Percentiles rank a stretch among this genome's conserved stretches.
Conservation (phyloP, 2,113 vertebrate species). For the Gopherus evgoodei region DNA sequence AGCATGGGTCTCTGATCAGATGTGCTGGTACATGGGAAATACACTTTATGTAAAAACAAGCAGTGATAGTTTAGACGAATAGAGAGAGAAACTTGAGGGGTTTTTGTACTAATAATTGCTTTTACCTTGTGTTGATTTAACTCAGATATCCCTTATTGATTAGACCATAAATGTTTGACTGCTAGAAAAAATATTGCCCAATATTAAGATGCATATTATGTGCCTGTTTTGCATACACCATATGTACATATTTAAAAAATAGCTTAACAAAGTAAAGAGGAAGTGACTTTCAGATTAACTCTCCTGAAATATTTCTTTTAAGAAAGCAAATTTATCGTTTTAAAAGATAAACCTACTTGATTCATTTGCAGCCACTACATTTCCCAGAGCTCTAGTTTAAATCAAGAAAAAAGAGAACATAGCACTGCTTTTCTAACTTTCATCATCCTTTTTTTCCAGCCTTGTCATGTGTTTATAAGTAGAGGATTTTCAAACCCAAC, state of each 20-base stretch:
- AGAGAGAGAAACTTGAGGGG: slow-evolving; percentile 57
- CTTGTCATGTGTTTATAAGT: background rate
- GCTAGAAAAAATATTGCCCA: slow-evolving; percentile 65
- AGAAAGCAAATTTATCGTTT: slow-evolving; percentile 11
- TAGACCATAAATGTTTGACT: slow-evolving; percentile 76
- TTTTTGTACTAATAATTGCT: slow-evolving; percentile 66
- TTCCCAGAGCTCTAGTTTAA: background rate
- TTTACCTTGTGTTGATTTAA: slow-evolving; percentile 76
- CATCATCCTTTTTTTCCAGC: background rate
- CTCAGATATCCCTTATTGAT: slow-evolving; percentile 77
- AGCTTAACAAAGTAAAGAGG: background rate
- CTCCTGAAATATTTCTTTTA: background rate
- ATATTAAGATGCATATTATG: slow-evolving; percentile 21
- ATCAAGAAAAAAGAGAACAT: background rate
- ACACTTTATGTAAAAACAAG: slow-evolving; percentile 87
- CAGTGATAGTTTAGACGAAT: slow-evolving; percentile 79
- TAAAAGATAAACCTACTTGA: slow-evolving; percentile 1
- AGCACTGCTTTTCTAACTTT: background rate
- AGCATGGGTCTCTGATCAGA: slow-evolving; percentile 84
- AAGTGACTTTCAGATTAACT: background rate
- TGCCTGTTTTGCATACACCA: background rate
- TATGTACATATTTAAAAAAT: background rate
- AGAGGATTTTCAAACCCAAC: background rate
- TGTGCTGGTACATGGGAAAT: slow-evolving; percentile 84
- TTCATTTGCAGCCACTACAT: background rate